Conservation (phyloP, 2,797 vertebrate species). For the Etheostoma nigrum region DNA sequence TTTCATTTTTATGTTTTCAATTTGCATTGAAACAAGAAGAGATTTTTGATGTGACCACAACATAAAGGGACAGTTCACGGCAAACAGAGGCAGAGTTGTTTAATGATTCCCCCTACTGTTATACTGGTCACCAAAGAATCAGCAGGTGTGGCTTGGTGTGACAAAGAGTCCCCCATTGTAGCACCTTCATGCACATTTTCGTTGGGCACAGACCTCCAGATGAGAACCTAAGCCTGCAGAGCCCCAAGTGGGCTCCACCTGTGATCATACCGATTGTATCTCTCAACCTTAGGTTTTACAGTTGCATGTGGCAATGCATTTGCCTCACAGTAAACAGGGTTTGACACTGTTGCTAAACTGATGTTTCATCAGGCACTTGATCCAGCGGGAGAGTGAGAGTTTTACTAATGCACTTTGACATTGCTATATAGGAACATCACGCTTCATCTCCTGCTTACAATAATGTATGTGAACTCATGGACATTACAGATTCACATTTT, state of each 20-base stretch:
- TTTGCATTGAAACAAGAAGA: constrained; percentile 13
- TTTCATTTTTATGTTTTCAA: no score
- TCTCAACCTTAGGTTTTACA: constrained; percentile 11
- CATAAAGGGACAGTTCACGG: constrained; percentile 5
- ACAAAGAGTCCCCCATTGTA: neutral
- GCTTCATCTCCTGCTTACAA: constrained; percentile 61
- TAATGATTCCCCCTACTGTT: constrained; percentile 19
- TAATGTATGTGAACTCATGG: constrained; percentile 71
- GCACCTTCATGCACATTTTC: constrained; percentile 7
- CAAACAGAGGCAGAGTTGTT: constrained; percentile 4
- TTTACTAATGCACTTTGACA: constrained; percentile 73
- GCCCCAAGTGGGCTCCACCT: constrained; percentile 28
- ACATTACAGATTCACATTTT: constrained; percentile 58
- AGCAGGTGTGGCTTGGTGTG: constrained; percentile 15
- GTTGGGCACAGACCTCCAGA: constrained; percentile 18
- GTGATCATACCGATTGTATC: constrained; percentile 37
- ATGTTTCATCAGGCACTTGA: constrained; percentile 71
- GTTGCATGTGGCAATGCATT: constrained; percentile 31
- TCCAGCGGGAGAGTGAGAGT: constrained; percentile 66
- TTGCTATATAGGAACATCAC: constrained; percentile 60
- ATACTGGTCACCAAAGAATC: constrained; percentile 20
- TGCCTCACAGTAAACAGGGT: constrained; percentile 65
- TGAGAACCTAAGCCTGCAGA: constrained; percentile 1
- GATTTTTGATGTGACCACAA: constrained; percentile 22
- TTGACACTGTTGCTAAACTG: constrained; percentile 78